Conservation (phyloP, 2,113 vertebrate genomes). For the Notothenia rossii region DNA sequence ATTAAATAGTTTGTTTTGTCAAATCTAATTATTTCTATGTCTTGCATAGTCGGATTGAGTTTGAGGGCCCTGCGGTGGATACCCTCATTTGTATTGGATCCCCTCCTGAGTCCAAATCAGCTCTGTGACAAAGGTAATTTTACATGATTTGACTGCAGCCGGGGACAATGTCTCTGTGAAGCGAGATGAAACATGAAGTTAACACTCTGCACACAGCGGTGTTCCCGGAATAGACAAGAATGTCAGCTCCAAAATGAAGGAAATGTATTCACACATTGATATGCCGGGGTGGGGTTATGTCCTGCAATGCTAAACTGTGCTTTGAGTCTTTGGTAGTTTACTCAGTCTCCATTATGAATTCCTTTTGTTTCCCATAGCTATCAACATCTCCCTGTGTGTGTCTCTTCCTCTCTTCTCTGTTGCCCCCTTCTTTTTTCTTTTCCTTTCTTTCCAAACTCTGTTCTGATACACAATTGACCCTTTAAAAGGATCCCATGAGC, state of each 20-base stretch:
- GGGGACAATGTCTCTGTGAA: slow-evolving; percentile 45
- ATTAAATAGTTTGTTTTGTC: not conserved
- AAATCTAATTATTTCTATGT: slow-evolving; percentile 23
- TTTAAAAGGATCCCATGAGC: slow-evolving; percentile 62
- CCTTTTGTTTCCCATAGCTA: not conserved
- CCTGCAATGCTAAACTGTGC: slow-evolving; percentile 37
- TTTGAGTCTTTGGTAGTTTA: slow-evolving; percentile 20
- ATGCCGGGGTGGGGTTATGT: slow-evolving; percentile 2
- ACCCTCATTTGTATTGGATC: slow-evolving; percentile 31
- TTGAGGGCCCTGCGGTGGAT: slow-evolving; percentile 17
- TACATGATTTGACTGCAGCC: slow-evolving; percentile 55
- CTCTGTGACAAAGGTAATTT: slow-evolving; percentile 60
- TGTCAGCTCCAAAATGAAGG: slow-evolving; percentile 38
- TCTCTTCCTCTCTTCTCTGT: slow-evolving; percentile 12
- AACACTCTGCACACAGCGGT: slow-evolving; percentile 50
- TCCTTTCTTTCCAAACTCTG: slow-evolving; percentile 31
- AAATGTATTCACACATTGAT: slow-evolving; percentile 21
- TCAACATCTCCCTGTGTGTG: not conserved
- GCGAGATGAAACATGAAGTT: slow-evolving; percentile 62
- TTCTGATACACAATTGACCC: slow-evolving; percentile 71
- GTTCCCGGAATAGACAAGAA: slow-evolving; percentile 41
- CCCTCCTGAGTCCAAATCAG: slow-evolving; percentile 57
- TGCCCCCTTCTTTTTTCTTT: slow-evolving; percentile 19
- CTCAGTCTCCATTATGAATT: not conserved
- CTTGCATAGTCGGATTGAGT: slow-evolving; percentile 26